Conservation (phyloP, 1,140 invertebrate species). For the Heliconius hermathena region DNA sequence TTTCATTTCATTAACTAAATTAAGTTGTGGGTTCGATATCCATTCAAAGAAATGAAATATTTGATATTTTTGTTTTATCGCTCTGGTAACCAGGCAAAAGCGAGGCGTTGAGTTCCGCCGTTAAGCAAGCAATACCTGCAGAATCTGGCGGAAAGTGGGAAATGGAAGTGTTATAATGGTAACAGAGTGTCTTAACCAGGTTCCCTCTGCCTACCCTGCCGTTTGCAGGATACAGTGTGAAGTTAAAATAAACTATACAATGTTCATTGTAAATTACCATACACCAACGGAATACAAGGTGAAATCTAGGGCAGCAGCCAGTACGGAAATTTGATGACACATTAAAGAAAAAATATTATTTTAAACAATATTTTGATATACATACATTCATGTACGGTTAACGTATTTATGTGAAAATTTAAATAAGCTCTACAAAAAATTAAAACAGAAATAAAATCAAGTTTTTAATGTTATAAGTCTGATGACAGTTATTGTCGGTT, state of each 20-base stretch:
- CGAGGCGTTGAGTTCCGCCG: background rate
- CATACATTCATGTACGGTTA: background rate
- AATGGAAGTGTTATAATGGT: too few species aligned
- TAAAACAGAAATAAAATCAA: background rate
- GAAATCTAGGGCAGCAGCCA: background rate
- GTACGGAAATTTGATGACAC: slow-evolving; percentile 1
- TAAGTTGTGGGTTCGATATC: background rate
- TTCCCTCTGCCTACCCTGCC: background rate
- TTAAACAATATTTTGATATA: background rate
- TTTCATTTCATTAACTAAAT: too few species aligned
- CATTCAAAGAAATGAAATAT: background rate
- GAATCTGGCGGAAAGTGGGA: background rate
- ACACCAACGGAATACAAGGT: background rate
- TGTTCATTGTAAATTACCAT: background rate
- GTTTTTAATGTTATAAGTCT: background rate
- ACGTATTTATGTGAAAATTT: background rate
- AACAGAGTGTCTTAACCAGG: background rate
- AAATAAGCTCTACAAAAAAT: background rate
- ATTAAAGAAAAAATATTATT: slow-evolving; percentile 5
- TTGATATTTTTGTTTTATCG: background rate
- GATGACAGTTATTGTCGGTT: background rate
- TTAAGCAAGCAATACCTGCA: too few species aligned
- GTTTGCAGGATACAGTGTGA: background rate
- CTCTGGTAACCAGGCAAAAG: background rate
- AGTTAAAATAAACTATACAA: background rate